These are phyloP conservation scores for Chrysogorgia sp. DNA, from an alignment of 92 coral and sea anemone species.

Conservation along the genomic window DNA sequence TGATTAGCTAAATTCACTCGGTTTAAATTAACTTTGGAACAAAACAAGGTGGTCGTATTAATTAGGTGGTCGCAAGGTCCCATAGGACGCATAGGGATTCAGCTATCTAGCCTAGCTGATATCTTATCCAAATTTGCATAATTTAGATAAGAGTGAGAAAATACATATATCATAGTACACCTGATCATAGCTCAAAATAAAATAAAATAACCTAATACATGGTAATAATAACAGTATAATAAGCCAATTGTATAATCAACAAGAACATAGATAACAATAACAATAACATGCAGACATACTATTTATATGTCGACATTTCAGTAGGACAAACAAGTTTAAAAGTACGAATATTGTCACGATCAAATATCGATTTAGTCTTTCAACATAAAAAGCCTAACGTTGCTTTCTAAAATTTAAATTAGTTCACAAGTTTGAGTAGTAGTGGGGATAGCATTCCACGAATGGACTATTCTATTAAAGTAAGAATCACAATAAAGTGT, in stretches of 20 bases:
- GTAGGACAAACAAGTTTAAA: slow-evolving; percentile 49
- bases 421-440: slow-evolving; percentile 26
- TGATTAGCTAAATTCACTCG: too few relatives aligned
- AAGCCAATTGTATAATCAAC: neutral
- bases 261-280: neutral
- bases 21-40: too few relatives aligned
- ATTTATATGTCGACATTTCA: slow-evolving; percentile 27
- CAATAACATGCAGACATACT: neutral
- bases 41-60: too few relatives aligned
- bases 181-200: too few relatives aligned
- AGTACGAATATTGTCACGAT: slow-evolving; percentile 50
- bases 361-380: slow-evolving; percentile 34
- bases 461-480: slow-evolving; percentile 37
- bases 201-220: too few relatives aligned
- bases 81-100: too few relatives aligned
- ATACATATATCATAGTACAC: too few relatives aligned
- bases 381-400: slow-evolving; percentile 30
- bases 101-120: too few relatives aligned
- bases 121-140: too few relatives aligned
- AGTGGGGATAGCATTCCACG: slow-evolving; percentile 42
- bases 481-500: slow-evolving; percentile 43
- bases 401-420: slow-evolving; percentile 25
- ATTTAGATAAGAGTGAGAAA: too few relatives aligned
- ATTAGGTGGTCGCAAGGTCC: too few relatives aligned
- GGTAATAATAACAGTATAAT: too few relatives aligned